Evolutionary conservation across 64 coral and sea anemone species (phyloP).

Genomic region (Actinia tenebrosa): DNA sequence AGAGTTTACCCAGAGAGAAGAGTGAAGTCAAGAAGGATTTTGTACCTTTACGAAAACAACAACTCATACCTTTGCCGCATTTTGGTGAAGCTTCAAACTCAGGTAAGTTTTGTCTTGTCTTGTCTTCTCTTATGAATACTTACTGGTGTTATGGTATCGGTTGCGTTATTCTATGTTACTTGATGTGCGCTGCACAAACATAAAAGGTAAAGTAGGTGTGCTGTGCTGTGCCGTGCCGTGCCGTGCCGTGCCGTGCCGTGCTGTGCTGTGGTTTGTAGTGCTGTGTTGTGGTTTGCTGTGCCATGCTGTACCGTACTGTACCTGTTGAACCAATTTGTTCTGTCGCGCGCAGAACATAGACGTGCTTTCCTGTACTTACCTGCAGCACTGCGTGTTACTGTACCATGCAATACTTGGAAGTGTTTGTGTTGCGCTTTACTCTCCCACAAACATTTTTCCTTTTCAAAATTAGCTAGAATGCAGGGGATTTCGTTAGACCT

Average conservation of each 20-base stretch:
- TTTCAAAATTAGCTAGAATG: background rate
- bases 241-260: background rate
- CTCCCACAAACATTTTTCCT: no score
- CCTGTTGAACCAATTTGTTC: no score
- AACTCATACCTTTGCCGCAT: constrained; percentile 23
- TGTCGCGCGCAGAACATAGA: background rate
- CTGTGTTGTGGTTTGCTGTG: background rate
- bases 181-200: no score
- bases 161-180: no score
- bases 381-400: background rate
- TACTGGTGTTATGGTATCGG: background rate
- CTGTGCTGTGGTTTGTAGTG: no score
- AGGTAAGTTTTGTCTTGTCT: background rate
- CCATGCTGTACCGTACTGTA: background rate
- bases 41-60: constrained; percentile 13
- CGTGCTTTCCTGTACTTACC: background rate
- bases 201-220: no score
- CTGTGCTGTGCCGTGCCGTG: background rate
- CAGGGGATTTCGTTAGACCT: no score
- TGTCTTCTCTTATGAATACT: background rate
- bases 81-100: background rate
- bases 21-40: background rate
- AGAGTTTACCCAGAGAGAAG: background rate
- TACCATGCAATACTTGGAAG: background rate
- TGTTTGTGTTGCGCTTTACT: background rate